Conservation (phyloP, 1,140 invertebrate species). For the Zeugodacus cucurbitae region DNA sequence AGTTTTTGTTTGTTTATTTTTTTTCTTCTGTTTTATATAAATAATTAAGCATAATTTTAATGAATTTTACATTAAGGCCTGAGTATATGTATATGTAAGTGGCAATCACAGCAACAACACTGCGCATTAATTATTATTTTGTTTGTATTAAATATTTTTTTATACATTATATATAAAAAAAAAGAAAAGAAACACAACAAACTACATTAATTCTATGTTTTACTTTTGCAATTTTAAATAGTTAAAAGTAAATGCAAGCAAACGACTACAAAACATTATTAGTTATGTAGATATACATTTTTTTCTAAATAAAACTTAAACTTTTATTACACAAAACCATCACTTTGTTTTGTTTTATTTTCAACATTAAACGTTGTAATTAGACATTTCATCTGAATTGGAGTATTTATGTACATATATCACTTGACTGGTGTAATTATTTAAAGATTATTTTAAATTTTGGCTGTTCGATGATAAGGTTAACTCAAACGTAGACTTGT, state of each 20-base stretch:
- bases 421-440: too few species aligned
- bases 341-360: slow-evolving; percentile 3
- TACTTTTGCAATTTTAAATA: slow-evolving; percentile 13
- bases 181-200: neutral
- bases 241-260: neutral
- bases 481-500: too few species aligned
- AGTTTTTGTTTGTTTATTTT: neutral
- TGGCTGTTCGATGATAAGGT: too few species aligned
- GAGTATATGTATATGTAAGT: slow-evolving; percentile 14
- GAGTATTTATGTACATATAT: too few species aligned
- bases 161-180: neutral
- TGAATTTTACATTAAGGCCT: slow-evolving; percentile 6
- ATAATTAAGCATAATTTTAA: slow-evolving; percentile 16
- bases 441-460: too few species aligned
- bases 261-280: slow-evolving; percentile 28
- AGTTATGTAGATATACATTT: slow-evolving; percentile 28
- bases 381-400: neutral
- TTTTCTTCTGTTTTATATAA: neutral
- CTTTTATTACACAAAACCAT: slow-evolving; percentile 8
- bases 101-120: slow-evolving; percentile 39
- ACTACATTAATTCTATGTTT: neutral
- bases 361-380: neutral
- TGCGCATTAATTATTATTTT: slow-evolving; percentile 39
- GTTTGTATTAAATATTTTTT: slow-evolving; percentile 33
- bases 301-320: slow-evolving; percentile 36